Evolutionary conservation across 1,140 invertebrate genomes (phyloP).

Genomic region (Aporrectodea caliginosa): DNA sequence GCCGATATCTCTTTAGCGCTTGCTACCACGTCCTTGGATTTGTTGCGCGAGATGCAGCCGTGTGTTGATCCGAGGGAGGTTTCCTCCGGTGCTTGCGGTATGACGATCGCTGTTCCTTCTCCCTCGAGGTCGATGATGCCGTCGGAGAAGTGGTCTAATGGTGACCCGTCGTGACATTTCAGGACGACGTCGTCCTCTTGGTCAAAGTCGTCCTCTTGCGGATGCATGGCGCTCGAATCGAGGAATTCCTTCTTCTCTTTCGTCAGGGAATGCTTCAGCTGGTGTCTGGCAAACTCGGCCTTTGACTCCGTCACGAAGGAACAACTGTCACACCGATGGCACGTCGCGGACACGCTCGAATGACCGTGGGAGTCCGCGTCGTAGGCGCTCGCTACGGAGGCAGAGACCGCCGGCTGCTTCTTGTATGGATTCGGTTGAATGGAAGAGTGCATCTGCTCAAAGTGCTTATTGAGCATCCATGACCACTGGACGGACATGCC

Average conservation of each 20-base stretch:
- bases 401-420: neutral
- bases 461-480: slow-evolving; percentile 56
- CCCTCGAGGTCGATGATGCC: slow-evolving; percentile 19
- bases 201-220: neutral
- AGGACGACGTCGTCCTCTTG: neutral
- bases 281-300: slow-evolving; percentile 27
- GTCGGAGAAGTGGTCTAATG: neutral
- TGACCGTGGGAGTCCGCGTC: neutral
- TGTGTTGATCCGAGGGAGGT: slow-evolving; percentile 11
- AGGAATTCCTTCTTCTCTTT: neutral
- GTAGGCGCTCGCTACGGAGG: neutral
- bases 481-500: slow-evolving; percentile 55
- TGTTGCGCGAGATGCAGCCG: neutral
- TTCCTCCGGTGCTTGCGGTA: slow-evolving; percentile 32
- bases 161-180: neutral
- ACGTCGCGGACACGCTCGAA: neutral
- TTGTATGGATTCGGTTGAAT: slow-evolving; percentile 54
- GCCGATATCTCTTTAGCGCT: neutral
- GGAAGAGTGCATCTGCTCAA: slow-evolving; percentile 51
- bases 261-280: slow-evolving; percentile 19
- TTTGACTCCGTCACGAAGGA: slow-evolving; percentile 24
- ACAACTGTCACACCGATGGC: slow-evolving; percentile 26
- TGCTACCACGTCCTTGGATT: neutral
- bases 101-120: slow-evolving; percentile 29
- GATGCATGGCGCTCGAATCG: neutral